Percentiles rank a stretch among this genome's conserved stretches.
Conservation (phyloP, 2,888 invertebrate genomes). For the Standfussiana lucernea region DNA sequence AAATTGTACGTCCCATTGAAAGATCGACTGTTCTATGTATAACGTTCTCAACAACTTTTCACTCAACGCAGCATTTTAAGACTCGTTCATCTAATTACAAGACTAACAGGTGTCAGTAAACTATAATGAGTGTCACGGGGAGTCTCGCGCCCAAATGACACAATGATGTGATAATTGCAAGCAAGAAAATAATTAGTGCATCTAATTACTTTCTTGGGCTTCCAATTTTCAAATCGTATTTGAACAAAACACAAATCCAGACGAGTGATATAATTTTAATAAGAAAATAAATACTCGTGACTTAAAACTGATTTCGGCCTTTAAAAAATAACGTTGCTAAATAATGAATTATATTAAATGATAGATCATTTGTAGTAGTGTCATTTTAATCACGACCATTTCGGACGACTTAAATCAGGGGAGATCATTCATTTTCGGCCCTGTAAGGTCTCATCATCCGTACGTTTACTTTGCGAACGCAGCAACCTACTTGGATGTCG, state of each 20-base stretch:
- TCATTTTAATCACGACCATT: conserved; percentile 32
- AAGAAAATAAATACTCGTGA: background rate
- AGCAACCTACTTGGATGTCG: too few species aligned
- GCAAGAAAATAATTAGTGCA: conserved; percentile 18
- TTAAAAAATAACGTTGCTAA: conserved; percentile 3
- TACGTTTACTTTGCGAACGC: too few species aligned
- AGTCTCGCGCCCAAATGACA: conserved; percentile 44
- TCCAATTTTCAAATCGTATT: background rate
- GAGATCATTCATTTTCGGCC: too few species aligned
- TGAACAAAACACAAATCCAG: background rate
- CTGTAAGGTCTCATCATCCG: too few species aligned
- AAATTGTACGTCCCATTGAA: conserved; percentile 34
- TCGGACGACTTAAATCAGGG: too few species aligned
- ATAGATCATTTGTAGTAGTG: conserved; percentile 4
- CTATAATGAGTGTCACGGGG: conserved; percentile 48
- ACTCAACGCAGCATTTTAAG: conserved; percentile 55
- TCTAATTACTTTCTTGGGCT: conserved; percentile 14
- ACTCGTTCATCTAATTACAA: conserved; percentile 23
- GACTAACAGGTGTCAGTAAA: conserved; percentile 51
- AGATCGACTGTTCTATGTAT: conserved; percentile 41
- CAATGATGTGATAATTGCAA: conserved; percentile 47
- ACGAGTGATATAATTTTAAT: background rate
- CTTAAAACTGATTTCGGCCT: background rate
- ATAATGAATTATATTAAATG: conserved; percentile 1
- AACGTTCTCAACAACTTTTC: conserved; percentile 24